Percentiles rank a stretch among this genome's conserved stretches.
Conservation (phyloP, 1,140 invertebrate genomes). For the Dufourea novaeangliae region DNA sequence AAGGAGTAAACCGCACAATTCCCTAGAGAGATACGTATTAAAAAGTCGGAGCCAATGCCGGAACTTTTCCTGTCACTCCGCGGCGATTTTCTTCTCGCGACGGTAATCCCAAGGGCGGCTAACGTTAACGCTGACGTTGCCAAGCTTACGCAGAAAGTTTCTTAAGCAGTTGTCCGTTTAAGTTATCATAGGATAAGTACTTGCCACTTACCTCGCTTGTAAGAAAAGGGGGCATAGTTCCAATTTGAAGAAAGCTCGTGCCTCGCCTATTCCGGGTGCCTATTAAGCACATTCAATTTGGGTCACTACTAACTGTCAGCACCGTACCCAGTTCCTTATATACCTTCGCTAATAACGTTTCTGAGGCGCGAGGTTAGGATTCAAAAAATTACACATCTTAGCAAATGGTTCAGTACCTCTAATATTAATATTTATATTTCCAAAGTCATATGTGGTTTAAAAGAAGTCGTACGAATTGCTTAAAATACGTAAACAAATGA, state of each 20-base stretch:
- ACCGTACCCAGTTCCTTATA: neutral
- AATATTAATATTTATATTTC: too few species aligned
- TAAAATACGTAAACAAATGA: too few species aligned
- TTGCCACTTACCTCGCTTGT: constrained; percentile 16
- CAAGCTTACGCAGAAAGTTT: constrained; percentile 55
- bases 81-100: constrained; percentile 32
- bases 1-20: constrained; percentile 2
- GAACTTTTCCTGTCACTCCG: constrained; percentile 37
- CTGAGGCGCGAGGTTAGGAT: neutral
- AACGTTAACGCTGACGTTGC: constrained; percentile 45
- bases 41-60: constrained; percentile 48
- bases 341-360: too few species aligned
- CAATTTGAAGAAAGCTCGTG: neutral
- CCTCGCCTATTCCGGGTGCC: neutral
- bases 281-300: neutral
- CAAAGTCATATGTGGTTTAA: too few species aligned
- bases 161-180: constrained; percentile 60
- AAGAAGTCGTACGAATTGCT: too few species aligned
- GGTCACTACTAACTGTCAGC: neutral
- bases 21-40: constrained; percentile 34
- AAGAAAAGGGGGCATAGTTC: neutral
- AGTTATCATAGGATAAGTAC: constrained; percentile 56
- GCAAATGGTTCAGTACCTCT: too few species aligned
- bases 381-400: neutral
- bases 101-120: constrained; percentile 47